Evolutionary conservation across 2,888 invertebrate genomes (phyloP).

Genomic region (Baccha elongata): DNA sequence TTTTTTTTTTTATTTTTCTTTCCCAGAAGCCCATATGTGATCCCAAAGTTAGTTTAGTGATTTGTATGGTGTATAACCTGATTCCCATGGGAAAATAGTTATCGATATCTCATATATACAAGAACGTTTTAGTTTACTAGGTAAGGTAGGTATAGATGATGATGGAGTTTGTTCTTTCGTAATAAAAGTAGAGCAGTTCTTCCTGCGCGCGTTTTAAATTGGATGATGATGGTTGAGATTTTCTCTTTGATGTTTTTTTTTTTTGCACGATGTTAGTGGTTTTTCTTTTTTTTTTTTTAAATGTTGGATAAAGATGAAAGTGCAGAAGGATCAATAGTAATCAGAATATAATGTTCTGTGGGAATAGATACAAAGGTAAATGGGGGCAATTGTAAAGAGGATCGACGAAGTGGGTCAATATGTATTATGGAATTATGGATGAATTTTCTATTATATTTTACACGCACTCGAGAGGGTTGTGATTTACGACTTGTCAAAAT

Average conservation of each 20-base stretch:
- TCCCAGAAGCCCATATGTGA: slow-evolving; percentile 28
- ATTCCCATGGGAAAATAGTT: slow-evolving; percentile 70
- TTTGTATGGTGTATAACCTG: slow-evolving; percentile 56
- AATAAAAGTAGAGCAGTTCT: slow-evolving; percentile 60
- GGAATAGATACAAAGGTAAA: slow-evolving; percentile 36
- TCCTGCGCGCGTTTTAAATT: slow-evolving; percentile 59
- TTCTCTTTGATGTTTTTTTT: slow-evolving; percentile 25
- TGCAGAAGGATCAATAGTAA: slow-evolving; percentile 48
- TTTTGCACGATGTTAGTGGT: not conserved
- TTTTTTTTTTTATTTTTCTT: not conserved
- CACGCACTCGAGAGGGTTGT: no score
- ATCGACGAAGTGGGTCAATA: slow-evolving; percentile 1
- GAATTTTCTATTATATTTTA: no score
- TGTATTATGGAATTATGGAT: slow-evolving; percentile 3
- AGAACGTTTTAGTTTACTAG: slow-evolving; percentile 14
- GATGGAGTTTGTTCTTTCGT: slow-evolving; percentile 29
- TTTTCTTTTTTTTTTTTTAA: not conserved
- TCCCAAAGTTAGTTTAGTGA: slow-evolving; percentile 23
- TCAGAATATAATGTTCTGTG: slow-evolving; percentile 14
- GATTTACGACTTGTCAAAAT: no score
- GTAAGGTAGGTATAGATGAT: not conserved
- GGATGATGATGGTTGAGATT: slow-evolving; percentile 46
- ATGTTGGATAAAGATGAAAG: slow-evolving; percentile 17
- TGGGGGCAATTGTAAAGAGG: not conserved
- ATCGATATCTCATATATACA: slow-evolving; percentile 48